phyloP scores from a whole-genome alignment of 2,113 vertebrate genomes.

The Salvator merianae region DNA sequence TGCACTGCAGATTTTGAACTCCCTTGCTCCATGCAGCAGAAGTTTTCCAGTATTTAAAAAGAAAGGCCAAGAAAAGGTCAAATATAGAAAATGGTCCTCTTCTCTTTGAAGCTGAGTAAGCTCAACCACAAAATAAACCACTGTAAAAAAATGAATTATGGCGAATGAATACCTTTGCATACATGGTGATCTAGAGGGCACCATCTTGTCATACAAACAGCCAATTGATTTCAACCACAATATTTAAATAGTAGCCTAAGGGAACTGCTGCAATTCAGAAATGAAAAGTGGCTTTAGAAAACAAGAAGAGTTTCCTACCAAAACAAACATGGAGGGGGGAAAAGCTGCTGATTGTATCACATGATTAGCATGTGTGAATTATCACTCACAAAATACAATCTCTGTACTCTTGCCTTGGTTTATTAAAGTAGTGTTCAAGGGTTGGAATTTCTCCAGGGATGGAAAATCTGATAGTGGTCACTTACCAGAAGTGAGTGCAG shows the following conservation, averaged over 20 bases:
- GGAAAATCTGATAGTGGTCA: too few relatives aligned
- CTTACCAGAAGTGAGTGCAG: too few relatives aligned
- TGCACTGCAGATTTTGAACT: slow-evolving; percentile 25
- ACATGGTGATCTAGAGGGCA: slow-evolving; percentile 34
- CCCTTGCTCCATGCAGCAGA: slow-evolving; percentile 25
- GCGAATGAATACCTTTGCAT: slow-evolving; percentile 55
- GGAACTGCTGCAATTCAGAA: slow-evolving; percentile 19
- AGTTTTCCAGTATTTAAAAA: slow-evolving; percentile 17
- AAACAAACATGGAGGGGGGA: not conserved
- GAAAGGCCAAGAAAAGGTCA: slow-evolving; percentile 43
- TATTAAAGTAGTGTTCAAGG: not conserved
- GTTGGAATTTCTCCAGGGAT: not conserved
- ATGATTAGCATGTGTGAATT: not conserved
- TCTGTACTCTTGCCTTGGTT: slow-evolving; percentile 11
- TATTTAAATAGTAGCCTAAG: slow-evolving; percentile 21
- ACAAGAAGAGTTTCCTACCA: slow-evolving; percentile 2
- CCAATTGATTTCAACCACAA: slow-evolving; percentile 41
- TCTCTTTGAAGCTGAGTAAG: slow-evolving; percentile 43
- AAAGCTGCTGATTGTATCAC: not conserved
- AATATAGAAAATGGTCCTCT: slow-evolving; percentile 16
- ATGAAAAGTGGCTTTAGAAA: slow-evolving; percentile 39
- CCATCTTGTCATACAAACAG: slow-evolving; percentile 19
- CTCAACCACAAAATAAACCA: slow-evolving; percentile 65
- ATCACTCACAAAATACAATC: not conserved
- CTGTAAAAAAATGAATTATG: slow-evolving; percentile 52